Base-by-base conservation (phyloP, 1,140 invertebrate species). In the Helicoverpa armigera region DNA sequence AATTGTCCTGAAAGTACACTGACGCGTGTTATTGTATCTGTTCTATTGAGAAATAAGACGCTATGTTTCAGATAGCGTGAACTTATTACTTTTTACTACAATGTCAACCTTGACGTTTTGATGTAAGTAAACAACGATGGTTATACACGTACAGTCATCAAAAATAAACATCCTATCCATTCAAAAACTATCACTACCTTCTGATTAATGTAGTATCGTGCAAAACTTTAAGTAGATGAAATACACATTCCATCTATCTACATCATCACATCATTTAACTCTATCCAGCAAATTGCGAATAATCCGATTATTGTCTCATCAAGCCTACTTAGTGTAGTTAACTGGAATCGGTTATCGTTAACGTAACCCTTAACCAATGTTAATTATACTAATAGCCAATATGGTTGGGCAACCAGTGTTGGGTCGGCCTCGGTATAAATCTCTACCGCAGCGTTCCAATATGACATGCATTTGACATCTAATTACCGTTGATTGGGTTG, bases 311-410 rank as follows among this genome's bases (percentile, higher is more conserved):
- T 35, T 43, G 72, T 74, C 35, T 43, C 35, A 73, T 73, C 29
- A 73, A 63, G 29, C n/a, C 13, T 14, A 65, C 51, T 51, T 54
- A 79, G 48, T 69, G 58, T 60, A 74, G 56, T 79, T 43, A 77
- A 74, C 67, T 43, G 58, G 58, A 74, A 82, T 78, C 75, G 35
- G 67, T 82, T 53, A 65, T 50, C 63, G 80, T 73, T 53, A 65
- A 56, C 63, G 73, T 73, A 79, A 79, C 35, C 76, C 51, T 43
- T 67, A 50, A 67, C 61, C 18, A 29, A 29, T 31, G 51, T 75
- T 74, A 74, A 82, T 82, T 74, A 79, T 51, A 70, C 43, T 75
- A 82, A 79, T 79, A 65, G 53, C 56, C 56, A 50, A 23, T 63
- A 67, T 58, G 67, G 80, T 82, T 73, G 31, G 54, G 79, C 53